Evolutionary conservation across 1,140 invertebrate genomes (phyloP).

Genomic region (Babylonia areolata): DNA sequence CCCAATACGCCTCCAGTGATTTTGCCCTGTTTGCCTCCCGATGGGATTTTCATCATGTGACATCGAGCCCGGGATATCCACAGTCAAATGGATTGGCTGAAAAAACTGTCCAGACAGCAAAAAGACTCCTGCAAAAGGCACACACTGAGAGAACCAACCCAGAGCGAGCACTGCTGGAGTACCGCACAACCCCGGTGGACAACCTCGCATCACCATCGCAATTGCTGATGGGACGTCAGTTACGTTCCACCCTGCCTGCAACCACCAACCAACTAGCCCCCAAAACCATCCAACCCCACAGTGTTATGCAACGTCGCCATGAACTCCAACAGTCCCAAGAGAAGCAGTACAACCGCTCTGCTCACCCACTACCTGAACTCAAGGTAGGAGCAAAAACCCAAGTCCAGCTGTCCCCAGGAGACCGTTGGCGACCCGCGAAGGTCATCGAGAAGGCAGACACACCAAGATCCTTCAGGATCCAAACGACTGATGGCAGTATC

Average conservation of each 20-base stretch:
- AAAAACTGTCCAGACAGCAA: no score
- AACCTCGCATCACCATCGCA: conserved; percentile 10
- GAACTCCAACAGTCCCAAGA: neutral
- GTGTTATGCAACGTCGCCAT: neutral
- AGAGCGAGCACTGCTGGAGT: no score
- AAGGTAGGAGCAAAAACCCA: neutral
- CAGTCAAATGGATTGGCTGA: no score
- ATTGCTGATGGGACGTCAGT: neutral
- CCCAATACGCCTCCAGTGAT: neutral
- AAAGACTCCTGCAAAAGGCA: no score
- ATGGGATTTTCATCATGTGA: conserved; percentile 17
- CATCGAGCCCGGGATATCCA: conserved; percentile 12
- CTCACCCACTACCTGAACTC: neutral
- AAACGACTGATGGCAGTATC: no score
- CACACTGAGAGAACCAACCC: no score
- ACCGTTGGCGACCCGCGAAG: no score
- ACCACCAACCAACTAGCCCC: neutral
- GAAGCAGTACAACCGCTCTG: neutral
- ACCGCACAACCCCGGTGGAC: conserved; percentile 1
- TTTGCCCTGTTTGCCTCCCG: neutral
- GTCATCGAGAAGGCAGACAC: no score
- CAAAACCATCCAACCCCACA: neutral
- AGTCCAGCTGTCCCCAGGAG: no score
- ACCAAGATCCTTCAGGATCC: no score
- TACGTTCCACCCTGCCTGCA: neutral